Conservation (phyloP, 2,113 vertebrate genomes). For the Archilochus colubris region DNA sequence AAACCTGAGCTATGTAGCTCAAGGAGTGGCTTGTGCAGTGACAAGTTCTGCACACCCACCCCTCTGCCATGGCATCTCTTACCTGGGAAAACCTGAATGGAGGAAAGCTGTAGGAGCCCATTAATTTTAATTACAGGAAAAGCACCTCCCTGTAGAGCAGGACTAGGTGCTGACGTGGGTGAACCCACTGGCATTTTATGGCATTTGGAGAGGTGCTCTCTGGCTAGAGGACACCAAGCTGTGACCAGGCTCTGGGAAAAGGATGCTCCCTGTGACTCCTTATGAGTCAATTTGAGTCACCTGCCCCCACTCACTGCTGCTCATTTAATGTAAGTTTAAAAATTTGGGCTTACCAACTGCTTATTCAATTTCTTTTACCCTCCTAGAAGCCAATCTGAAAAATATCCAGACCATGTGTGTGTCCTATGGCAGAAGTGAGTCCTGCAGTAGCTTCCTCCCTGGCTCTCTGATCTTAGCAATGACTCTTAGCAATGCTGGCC, state of each 20-base stretch:
- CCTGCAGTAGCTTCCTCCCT: background rate
- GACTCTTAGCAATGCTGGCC: rapidly evolving
- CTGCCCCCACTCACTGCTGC: background rate
- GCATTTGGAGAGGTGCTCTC: background rate
- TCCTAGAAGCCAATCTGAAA: background rate
- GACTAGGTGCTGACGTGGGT: rapidly evolving
- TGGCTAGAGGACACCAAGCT: background rate
- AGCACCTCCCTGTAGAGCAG: background rate
- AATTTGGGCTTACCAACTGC: background rate
- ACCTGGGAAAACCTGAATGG: background rate
- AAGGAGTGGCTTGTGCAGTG: background rate
- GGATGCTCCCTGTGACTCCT: background rate
- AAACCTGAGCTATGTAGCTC: background rate
- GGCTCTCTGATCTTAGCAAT: background rate
- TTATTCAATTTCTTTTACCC: background rate
- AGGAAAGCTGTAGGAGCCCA: background rate
- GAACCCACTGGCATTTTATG: background rate
- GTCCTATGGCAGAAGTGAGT: background rate
- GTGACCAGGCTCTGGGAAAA: background rate
- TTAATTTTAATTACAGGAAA: background rate
- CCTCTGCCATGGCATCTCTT: background rate
- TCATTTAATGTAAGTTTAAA: background rate
- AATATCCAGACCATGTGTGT: background rate
- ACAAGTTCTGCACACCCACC: too few relatives aligned
- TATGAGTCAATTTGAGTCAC: background rate